Base-by-base conservation (phyloP, 1,140 invertebrate genomes). In the Neodiprion fabricii region DNA sequence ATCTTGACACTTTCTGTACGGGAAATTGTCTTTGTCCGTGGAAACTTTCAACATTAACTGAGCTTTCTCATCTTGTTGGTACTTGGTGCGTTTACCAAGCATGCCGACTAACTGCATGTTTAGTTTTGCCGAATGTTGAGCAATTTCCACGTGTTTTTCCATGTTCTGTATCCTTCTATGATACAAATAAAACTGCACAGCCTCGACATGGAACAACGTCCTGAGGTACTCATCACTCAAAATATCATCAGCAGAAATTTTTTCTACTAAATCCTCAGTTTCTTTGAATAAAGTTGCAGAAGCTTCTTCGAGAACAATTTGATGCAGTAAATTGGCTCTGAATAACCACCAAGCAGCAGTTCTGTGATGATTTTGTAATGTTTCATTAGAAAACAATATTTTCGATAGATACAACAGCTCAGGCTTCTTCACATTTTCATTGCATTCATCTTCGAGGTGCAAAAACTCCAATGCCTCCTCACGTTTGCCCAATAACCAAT, bases 31-130 rank as follows among this genome's bases (percentile, higher is more conserved):
- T 81, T 90, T 87, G 21, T 87, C 86, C 10, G 90, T 68, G 70
- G 88, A 86, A 74, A 96, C 88, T 75, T 91, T 89, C 0, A 98
- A 83, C 21, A 93, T 91, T 50, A 99, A 86, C 82, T 98, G 97
- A 0, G 97, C 91, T 28, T 96, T 86, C 65, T 94, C 90, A 71
- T 93, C 92, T 79, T 93, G 89, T 86, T 99, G 97, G 85, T 92
- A 97, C 82, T 94, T 94, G 17, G 97, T 99, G 75, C 97, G 90
- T 85, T 96, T 96, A 9, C 97, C 97, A 69, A 98, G 79, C 67
- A 81, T 82, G 91, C 92, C 93, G 85, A 89, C 89, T 11, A 95
- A 86, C 79, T 93, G 89, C 47, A 96, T 86, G 68, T 91, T 90
- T 68, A 97, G 83, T 67, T 92, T 90, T 47, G 94, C 86, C 40